Conservation (phyloP, 2,888 invertebrate species). For the Xestia ashworthii region DNA sequence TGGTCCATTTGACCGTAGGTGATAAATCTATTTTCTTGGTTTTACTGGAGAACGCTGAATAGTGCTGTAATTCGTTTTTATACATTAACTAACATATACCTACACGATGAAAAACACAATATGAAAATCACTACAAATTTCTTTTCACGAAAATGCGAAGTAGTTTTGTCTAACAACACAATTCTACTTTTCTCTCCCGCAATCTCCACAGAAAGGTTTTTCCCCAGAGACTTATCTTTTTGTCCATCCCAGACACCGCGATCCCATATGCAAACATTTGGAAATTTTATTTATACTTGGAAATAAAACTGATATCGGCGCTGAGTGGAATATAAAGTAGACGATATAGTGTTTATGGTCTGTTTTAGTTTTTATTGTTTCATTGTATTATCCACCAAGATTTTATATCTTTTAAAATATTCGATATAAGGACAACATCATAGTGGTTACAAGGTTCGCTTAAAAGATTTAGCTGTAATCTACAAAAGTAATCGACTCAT, state of each 20-base stretch:
- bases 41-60: neutral
- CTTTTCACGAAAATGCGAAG: conserved; percentile 20
- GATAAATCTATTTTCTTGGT: neutral
- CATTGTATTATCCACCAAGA: neutral
- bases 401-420: neutral
- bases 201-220: conserved; percentile 62
- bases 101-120: neutral
- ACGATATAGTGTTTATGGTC: conserved; percentile 34
- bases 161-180: conserved; percentile 34
- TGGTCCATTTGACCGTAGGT: neutral
- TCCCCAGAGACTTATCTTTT: conserved; percentile 69
- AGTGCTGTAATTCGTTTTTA: neutral
- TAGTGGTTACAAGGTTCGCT: too few species aligned
- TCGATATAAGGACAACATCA: neutral
- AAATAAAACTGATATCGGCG: conserved; percentile 56
- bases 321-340: conserved; percentile 39
- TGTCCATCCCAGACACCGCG: conserved; percentile 30
- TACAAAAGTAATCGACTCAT: neutral
- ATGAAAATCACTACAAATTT: neutral
- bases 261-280: conserved; percentile 46
- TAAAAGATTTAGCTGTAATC: neutral
- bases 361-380: conserved; percentile 28
- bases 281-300: conserved; percentile 41
- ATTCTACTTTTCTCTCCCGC: conserved; percentile 35
- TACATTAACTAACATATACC: too few species aligned